Evolutionary conservation across 2,797 vertebrate species (phyloP).

Genomic region (Galagoides demidoff): DNA sequence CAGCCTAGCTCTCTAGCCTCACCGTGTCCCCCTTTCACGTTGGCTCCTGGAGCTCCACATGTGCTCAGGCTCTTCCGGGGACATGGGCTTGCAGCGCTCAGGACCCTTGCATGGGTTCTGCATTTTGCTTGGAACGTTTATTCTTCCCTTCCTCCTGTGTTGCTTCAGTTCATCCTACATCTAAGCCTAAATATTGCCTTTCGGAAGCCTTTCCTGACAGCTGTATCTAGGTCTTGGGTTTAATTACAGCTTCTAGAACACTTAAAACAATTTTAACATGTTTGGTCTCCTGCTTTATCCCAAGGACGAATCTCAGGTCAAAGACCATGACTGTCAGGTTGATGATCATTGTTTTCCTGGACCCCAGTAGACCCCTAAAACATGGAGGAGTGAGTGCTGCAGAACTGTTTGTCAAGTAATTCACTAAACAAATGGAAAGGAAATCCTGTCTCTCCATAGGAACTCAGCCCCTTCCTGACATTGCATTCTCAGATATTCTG

Average conservation of each 20-base stretch:
- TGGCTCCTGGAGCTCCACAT: neutral
- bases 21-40: accelerated
- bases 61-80: neutral
- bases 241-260: neutral
- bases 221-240: neutral
- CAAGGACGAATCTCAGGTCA: neutral
- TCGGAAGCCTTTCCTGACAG: neutral
- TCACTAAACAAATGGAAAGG: neutral
- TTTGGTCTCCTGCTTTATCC: neutral
- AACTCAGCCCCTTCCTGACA: neutral
- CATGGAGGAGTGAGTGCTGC: neutral
- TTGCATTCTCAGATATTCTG: neutral
- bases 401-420: neutral
- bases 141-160: neutral
- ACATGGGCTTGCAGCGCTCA: neutral
- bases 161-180: neutral
- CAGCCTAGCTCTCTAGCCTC: accelerated
- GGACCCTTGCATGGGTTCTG: neutral
- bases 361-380: neutral
- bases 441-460: neutral
- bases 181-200: neutral
- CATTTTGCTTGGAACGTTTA: neutral
- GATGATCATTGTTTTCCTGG: neutral
- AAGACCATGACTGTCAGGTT: neutral
- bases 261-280: neutral